Base-by-base conservation (phyloP, 2,113 vertebrate genomes). In the Hippoglossus stenolepis region DNA sequence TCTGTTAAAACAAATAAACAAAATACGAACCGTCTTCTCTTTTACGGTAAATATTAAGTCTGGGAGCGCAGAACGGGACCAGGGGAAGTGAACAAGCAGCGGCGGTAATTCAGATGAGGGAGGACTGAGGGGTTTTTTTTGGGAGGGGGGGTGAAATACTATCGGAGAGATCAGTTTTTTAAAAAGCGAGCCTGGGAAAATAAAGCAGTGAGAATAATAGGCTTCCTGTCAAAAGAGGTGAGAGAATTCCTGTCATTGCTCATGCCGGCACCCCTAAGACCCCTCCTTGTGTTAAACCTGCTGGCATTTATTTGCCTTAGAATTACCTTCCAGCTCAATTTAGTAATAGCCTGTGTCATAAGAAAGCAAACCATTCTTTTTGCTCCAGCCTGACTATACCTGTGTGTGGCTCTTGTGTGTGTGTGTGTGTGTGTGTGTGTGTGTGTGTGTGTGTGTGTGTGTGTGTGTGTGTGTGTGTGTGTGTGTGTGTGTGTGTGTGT, bases 311-410 rank as follows among this genome's bases (percentile, higher is more conserved):
- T 98, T 98, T 97, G 89, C 92, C 95, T 94, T 95, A 90, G 80
- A 93, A 93, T 97, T 95, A 94, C 92, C 92, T 90, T 93, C 93
- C 94, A 94, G 92, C 89, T 92, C 75, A 85, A 92, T 93, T 94
- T 94, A 90, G 83, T 96, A 95, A 97, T 95, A 92, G 93, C 83
- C 93, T 90, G 66, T 97, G 96, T 97, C 96, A 96, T 95, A 96
- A 71, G 84, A 97, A 97, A 97, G 95, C 97, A 97, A 98, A 98
- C 95, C 93, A 93, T 94, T 91, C 84, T 86, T 92, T 93, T 74
- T 83, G 76, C 88, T 90, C 62, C 61, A 45, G 76, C 76, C 82
- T 47, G 60, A 23, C 47, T 68, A 14, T 76, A 84, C 75, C 31
- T 31, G 31, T 31, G 31, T 31, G 31, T 31, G 31, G 28, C 28